Evolutionary conservation across 2,888 invertebrate genomes (phyloP), one percentile per base, ranked within the genome.

Genomic region (Lobophora halterata): DNA sequence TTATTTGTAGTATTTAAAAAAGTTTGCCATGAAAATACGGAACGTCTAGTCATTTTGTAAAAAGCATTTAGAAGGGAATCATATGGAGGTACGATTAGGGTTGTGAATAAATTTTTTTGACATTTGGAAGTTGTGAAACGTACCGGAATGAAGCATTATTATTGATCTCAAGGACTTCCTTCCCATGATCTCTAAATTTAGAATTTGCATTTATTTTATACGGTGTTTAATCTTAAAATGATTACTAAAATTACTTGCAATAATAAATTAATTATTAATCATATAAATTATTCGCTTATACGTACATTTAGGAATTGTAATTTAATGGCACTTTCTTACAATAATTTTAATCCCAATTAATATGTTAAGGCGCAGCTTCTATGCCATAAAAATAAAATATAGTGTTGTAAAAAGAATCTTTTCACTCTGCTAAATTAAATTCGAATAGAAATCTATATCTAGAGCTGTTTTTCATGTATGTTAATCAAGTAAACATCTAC

Each of bases 21-120:
- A 37, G 38, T 39, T 77, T 79, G 85, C 86, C 85, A 85, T 81
- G 66, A 67, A 62, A 60, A 68, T 67, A 71, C 8, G 18, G 63
- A 63, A 63, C 65, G 63, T 80, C 80, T 80, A 80, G 80, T 80
- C 80, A 81, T 76, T 77, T 70, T 71, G 67, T 73, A 73, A 73
- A 56, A 69, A 71, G 70, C 72, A 76, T 78, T 78, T 75, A 74
- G 60, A 64, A 61, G 62, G 64, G 65, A 66, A 63, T 65, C 60
- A 58, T 61, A 56, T 25, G 60, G 65, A 61, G 60, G 65, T 71
- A 75, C 70, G 78, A 79, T 79, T 80, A 85, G 85, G 85, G 86
- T 86, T 86, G 85, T 86, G 86, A 86, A 71, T 71, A 79, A 72
- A 79, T 79, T 82, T 79, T 80, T 80, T 63, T 74, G 70, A 73